A percentile compares a stretch with the other conserved stretches of the same genome.
Conservation (phyloP, 2,888 invertebrate genomes). For the Parascotia fuliginaria region DNA sequence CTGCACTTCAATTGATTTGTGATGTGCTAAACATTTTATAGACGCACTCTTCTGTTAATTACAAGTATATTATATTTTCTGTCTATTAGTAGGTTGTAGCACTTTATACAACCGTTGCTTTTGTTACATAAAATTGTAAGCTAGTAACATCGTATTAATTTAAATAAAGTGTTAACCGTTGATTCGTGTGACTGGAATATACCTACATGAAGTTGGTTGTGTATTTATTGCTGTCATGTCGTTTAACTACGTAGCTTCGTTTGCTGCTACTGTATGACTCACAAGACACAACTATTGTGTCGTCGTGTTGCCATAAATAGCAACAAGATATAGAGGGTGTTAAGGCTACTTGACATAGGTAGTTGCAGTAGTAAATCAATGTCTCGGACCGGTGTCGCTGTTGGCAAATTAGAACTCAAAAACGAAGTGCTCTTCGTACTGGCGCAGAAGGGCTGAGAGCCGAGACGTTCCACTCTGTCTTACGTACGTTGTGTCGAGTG, state of each 20-base stretch:
- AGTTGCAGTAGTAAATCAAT: slow-evolving; percentile 49
- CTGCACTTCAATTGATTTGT: slow-evolving; percentile 11
- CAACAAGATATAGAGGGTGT: slow-evolving; percentile 62
- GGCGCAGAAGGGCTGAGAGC: slow-evolving; percentile 49
- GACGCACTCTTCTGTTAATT: background rate
- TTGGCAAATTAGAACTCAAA: slow-evolving; percentile 70
- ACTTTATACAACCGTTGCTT: slow-evolving; percentile 1
- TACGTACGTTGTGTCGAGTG: slow-evolving; percentile 58
- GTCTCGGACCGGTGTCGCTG: slow-evolving; percentile 42
- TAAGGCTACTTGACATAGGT: slow-evolving; percentile 55
- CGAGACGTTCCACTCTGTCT: slow-evolving; percentile 53
- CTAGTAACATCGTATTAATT: slow-evolving; percentile 36
- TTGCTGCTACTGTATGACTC: slow-evolving; percentile 60
- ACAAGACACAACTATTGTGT: slow-evolving; percentile 58
- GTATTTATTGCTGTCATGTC: slow-evolving; percentile 59
- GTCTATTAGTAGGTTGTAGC: too few relatives aligned
- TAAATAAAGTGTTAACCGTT: slow-evolving; percentile 45
- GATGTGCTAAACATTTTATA: slow-evolving; percentile 5
- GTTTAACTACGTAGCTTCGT: slow-evolving; percentile 43
- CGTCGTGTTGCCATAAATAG: slow-evolving; percentile 71
- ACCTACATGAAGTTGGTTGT: slow-evolving; percentile 54
- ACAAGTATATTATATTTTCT: background rate
- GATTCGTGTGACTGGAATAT: slow-evolving; percentile 55
- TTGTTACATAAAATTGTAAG: slow-evolving; percentile 16
- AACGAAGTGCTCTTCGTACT: slow-evolving; percentile 65